These are phyloP conservation scores for Diuraphis noxia DNA, from an alignment of 1,140 invertebrate species.

Conservation along the genomic window DNA sequence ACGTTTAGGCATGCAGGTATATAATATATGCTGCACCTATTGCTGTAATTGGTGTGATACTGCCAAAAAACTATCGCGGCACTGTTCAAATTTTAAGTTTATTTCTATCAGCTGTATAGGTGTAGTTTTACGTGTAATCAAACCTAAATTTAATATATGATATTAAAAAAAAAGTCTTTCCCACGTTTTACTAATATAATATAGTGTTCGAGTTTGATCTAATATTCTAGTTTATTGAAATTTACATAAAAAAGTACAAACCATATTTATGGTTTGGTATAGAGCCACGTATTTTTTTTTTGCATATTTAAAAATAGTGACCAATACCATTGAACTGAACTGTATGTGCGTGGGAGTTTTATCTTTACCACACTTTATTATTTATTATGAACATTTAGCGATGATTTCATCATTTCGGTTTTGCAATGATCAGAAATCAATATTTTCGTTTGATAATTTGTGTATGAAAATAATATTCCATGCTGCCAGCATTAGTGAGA, in stretches of 20 bases:
- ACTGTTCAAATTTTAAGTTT: background rate
- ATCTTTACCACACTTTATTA: background rate
- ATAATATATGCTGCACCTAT: no score
- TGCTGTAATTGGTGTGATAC: background rate
- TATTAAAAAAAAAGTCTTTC: constrained; percentile 4
- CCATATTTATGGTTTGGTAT: background rate
- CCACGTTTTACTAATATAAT: background rate
- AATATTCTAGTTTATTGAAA: constrained; percentile 4
- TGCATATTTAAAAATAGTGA: constrained; percentile 11
- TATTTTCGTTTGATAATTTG: background rate
- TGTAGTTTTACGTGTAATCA: background rate
- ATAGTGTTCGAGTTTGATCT: background rate
- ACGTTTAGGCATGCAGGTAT: background rate
- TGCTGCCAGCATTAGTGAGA: background rate
- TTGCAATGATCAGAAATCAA: background rate
- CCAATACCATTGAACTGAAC: background rate
- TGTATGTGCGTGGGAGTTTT: background rate
- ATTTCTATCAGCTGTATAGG: background rate
- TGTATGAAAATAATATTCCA: background rate
- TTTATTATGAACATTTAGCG: background rate
- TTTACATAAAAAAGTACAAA: background rate
- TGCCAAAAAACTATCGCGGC: no score
- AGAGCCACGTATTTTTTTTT: constrained; percentile 2
- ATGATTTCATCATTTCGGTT: background rate
- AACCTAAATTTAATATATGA: background rate